Percentiles rank a stretch among this genome's conserved stretches.
phyloP scores from a whole-genome alignment of 2,888 invertebrate genomes.

The Ormyrus pomaceus region DNA sequence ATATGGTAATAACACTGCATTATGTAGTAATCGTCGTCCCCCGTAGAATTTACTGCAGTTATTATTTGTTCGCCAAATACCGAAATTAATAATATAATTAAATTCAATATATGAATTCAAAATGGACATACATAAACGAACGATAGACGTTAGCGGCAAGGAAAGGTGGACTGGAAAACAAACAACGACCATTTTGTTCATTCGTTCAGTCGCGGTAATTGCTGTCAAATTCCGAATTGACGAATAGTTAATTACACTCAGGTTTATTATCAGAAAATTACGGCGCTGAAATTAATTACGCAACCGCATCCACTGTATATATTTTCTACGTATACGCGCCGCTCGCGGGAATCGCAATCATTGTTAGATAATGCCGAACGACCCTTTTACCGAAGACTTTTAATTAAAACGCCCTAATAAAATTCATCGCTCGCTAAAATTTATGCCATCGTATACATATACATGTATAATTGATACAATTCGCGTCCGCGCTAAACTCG shows the following conservation, averaged over 20 bases:
- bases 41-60: slow-evolving; percentile 2
- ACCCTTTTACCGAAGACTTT: slow-evolving; percentile 40
- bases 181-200: slow-evolving; percentile 28
- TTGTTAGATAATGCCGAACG: slow-evolving; percentile 49
- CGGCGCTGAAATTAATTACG: slow-evolving; percentile 48
- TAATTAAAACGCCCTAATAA: slow-evolving; percentile 53
- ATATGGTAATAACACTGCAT: background rate
- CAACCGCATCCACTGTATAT: slow-evolving; percentile 21
- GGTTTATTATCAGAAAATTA: slow-evolving; percentile 46
- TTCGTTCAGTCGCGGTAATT: slow-evolving; percentile 30
- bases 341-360: slow-evolving; percentile 12
- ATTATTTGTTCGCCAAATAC: slow-evolving; percentile 13
- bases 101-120: slow-evolving; percentile 8
- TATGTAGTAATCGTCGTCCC: background rate
- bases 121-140: background rate
- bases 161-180: slow-evolving; percentile 17
- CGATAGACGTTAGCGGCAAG: background rate
- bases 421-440: slow-evolving; percentile 49
- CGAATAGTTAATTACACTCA: slow-evolving; percentile 44
- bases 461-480: slow-evolving; percentile 38
- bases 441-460: background rate
- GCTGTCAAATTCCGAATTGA: slow-evolving; percentile 44
- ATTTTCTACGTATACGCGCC: no score
- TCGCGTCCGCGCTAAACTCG: slow-evolving; percentile 42
- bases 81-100: slow-evolving; percentile 37